Base-by-base conservation (phyloP, 2,797 vertebrate genomes). In the Myotis findleyi region DNA sequence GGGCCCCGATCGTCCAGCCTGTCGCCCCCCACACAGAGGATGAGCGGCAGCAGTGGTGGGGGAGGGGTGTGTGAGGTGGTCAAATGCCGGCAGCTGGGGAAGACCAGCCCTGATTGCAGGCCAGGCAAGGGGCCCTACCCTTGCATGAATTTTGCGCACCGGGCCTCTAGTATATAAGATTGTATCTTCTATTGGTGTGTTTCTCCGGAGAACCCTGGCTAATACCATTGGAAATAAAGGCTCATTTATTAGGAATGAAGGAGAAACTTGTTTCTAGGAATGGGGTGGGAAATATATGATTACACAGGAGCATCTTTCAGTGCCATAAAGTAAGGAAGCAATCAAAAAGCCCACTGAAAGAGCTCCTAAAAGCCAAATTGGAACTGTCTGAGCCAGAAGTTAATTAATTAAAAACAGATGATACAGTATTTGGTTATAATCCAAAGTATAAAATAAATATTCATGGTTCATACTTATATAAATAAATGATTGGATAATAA, bases 361-460 rank as follows among this genome's bases (percentile, higher is more conserved):
- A 76, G 20, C 14, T 49, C 23, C 18, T 4, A 20, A 3, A 68
- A 79, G 16, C 17, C n/a, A 44, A 79, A 79, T 5, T 64, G 33
- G 57, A 51, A 85, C 16, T 79, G 47, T 77, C 27, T 69, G 49
- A 73, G 6, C 20, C 23, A 82, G 21, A 36, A 59, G 49, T 47
- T 44, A 87, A 13, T 71, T n/a, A 71, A 53, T 71, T 53, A 69
- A 53, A 47, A 33, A 69, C 49, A 41, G 7, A 66, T 16, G 7
- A n/a, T 53, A 57, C 14, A 79, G 25, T 51, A 53, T n/a, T 75
- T 12, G 17, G 41, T 73, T 90, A 25, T 79, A 81, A 80, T 7
- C 21, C 47, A 82, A 84, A 80, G 23, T 69, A 72, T 33, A 79
- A 91, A 93, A 69, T 33, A 83, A 93, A 57, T 92, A 62, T 47